phyloP scores from a whole-genome alignment of 2,888 invertebrate genomes.

The Cheilosia variabilis region DNA sequence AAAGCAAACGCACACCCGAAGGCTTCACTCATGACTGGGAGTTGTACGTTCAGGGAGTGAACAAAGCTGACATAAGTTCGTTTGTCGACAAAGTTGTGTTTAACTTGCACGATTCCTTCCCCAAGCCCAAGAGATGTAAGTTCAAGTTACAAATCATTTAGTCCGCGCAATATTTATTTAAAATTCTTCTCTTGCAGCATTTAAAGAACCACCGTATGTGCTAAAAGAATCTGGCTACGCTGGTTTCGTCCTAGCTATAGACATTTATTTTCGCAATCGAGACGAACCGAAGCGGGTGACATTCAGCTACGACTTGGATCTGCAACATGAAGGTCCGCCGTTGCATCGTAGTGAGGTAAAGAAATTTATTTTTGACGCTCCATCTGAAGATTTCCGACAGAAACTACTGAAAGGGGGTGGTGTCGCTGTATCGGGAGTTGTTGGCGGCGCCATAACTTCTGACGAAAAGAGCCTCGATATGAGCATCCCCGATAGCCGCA shows the following conservation, averaged over 20 bases:
- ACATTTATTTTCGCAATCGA: constrained; percentile 94
- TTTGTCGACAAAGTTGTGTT: constrained; percentile 97
- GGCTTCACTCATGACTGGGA: constrained; percentile 99
- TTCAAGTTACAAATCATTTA: constrained; percentile 6
- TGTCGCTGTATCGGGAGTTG: constrained; percentile 83
- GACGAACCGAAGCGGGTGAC: constrained; percentile 94
- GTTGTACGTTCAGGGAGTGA: constrained; percentile 95
- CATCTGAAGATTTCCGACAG: constrained; percentile 94
- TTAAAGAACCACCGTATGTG: constrained; percentile 95
- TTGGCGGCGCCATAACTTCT: constrained; percentile 68
- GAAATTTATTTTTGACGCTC: constrained; percentile 92
- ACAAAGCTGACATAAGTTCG: constrained; percentile 93
- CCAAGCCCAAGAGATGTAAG: constrained; percentile 94
- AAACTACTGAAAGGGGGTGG: constrained; percentile 95
- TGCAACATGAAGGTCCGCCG: constrained; percentile 90
- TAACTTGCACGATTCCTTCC: constrained; percentile 95
- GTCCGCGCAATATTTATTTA: not conserved
- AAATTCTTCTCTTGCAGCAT: constrained; percentile 86
- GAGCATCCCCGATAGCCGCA: constrained; percentile 85
- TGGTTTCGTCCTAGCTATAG: constrained; percentile 95
- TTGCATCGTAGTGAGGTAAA: constrained; percentile 90
- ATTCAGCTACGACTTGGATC: constrained; percentile 93
- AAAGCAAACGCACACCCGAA: constrained; percentile 92
- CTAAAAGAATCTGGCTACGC: constrained; percentile 98
- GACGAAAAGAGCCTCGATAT: constrained; percentile 85